phyloP scores from a whole-genome alignment of 1,140 invertebrate genomes.

The Protaetia brevitarsis region DNA sequence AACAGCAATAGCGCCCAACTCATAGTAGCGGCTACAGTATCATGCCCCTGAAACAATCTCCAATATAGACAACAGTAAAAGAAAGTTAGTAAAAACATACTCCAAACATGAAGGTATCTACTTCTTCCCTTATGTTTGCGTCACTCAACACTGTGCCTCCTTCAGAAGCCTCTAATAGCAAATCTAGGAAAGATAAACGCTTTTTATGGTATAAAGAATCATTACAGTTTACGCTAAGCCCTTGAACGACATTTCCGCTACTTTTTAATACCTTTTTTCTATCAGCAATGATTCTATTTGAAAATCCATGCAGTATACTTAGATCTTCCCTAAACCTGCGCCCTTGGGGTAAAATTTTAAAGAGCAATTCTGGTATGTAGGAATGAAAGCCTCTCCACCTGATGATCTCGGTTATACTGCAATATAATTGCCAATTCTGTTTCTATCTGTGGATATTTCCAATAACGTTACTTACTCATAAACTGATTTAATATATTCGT shows the following conservation, averaged over 20 bases:
- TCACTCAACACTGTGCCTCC: not conserved
- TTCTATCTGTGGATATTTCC: not conserved
- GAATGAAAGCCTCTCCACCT: not conserved
- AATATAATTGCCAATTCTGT: not conserved
- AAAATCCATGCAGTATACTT: not conserved
- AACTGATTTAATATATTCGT: conserved; percentile 15
- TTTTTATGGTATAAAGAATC: not conserved
- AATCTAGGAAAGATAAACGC: not conserved
- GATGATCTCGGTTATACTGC: not conserved
- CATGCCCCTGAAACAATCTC: too few species aligned
- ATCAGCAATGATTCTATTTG: conserved; percentile 6
- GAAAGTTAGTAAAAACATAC: not conserved
- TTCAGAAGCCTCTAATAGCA: conserved; percentile 6
- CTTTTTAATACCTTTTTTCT: not conserved
- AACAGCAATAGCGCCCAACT: conserved; percentile 7
- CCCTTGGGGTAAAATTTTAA: not conserved
- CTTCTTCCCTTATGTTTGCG: conserved; percentile 16
- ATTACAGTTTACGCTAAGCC: too few species aligned
- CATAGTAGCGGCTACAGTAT: conserved; percentile 3
- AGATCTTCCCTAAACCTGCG: not conserved
- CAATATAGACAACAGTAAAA: too few species aligned
- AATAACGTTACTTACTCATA: not conserved
- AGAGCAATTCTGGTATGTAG: not conserved
- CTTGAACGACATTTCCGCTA: not conserved
- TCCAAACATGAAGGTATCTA: conserved; percentile 22